Percentiles rank a stretch among this genome's conserved stretches.
Evolutionary conservation across 2,888 invertebrate species (phyloP).

Genomic region (Lottia scabra): DNA sequence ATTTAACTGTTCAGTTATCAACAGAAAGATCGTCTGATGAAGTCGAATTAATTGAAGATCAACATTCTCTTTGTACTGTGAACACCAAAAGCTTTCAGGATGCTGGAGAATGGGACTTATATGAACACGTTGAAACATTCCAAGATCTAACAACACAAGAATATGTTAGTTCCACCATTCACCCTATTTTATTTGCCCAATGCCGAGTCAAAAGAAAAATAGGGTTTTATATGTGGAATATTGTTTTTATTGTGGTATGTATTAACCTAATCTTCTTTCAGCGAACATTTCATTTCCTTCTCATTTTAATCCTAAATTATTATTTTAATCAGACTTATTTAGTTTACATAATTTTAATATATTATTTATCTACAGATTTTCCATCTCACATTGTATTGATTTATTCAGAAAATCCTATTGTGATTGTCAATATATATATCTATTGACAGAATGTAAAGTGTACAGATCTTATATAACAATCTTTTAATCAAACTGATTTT

Average conservation of each 20-base stretch:
- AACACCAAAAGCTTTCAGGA: constrained; percentile 50
- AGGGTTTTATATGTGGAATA: constrained; percentile 60
- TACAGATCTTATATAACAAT: too few species aligned
- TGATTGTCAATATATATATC: too few species aligned
- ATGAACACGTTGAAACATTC: constrained; percentile 52
- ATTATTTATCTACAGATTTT: too few species aligned
- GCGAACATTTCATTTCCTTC: too few species aligned
- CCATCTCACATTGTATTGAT: too few species aligned
- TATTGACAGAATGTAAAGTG: too few species aligned
- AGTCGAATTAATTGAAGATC: constrained; percentile 50
- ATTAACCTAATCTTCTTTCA: background rate
- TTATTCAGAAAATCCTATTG: too few species aligned
- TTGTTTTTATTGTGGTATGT: constrained; percentile 54
- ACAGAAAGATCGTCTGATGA: constrained; percentile 45
- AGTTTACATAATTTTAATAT: too few species aligned
- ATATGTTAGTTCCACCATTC: constrained; percentile 47
- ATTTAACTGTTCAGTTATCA: constrained; percentile 49
- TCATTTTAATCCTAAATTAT: too few species aligned
- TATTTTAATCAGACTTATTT: too few species aligned
- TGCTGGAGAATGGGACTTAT: constrained; percentile 51
- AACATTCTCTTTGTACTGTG: constrained; percentile 46
- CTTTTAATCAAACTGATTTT: too few species aligned
- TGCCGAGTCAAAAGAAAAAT: constrained; percentile 51
- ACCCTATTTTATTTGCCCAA: constrained; percentile 49
- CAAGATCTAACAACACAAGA: constrained; percentile 45